Conservation (phyloP, 2,888 invertebrate genomes). For the Helicoverpa assulta region DNA sequence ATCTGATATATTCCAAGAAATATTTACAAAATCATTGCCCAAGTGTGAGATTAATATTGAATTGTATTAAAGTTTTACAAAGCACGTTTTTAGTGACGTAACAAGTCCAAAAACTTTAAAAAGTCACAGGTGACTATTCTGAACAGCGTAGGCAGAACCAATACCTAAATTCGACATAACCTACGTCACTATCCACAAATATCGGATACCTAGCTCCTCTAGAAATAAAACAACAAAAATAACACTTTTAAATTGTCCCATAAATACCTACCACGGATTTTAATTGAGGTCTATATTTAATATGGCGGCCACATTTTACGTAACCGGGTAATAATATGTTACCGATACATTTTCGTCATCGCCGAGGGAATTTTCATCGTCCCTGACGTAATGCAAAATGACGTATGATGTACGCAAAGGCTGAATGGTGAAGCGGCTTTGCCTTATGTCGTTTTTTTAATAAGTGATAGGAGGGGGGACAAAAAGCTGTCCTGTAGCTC, state of each 20-base stretch:
- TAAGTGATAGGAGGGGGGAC: no score
- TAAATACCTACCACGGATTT: conserved; percentile 21
- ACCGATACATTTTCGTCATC: conserved; percentile 5
- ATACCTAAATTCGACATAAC: neutral
- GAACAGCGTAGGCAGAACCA: neutral
- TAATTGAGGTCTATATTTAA: conserved; percentile 37
- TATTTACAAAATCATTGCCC: no score
- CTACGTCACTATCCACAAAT: neutral
- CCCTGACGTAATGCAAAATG: conserved; percentile 36
- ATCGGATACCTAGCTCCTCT: conserved; percentile 2
- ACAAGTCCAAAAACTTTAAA: neutral
- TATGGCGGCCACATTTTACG: conserved; percentile 5
- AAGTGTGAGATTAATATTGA: no score
- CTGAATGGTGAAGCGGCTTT: conserved; percentile 17
- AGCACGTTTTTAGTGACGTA: no score
- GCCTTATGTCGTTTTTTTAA: neutral
- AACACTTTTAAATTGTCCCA: neutral
- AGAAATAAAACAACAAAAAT: conserved; percentile 31
- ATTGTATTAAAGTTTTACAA: no score
- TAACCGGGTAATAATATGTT: conserved; percentile 5
- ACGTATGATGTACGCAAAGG: conserved; percentile 24
- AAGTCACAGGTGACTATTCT: neutral
- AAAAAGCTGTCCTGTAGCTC: no score
- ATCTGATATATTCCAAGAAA: no score
- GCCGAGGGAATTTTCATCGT: conserved; percentile 1